phyloP scores from a whole-genome alignment of 2,888 invertebrate species.

The Lamellibrachia satsuma region DNA sequence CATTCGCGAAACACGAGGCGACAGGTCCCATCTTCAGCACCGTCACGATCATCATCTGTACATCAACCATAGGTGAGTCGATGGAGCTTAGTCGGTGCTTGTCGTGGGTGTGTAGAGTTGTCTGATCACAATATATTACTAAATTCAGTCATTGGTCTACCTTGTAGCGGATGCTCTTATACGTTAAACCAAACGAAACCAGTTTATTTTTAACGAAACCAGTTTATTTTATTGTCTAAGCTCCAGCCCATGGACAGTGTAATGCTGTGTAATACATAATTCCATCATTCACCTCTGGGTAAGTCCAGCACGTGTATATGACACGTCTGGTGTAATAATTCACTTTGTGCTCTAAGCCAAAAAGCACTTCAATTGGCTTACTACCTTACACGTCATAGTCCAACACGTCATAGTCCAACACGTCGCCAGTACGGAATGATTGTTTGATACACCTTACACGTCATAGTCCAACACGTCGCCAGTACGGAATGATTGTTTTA shows the following conservation, averaged over 20 bases:
- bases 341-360: too few species aligned
- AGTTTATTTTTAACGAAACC: neutral
- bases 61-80: constrained; percentile 41
- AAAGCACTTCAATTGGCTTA: too few species aligned
- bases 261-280: too few species aligned
- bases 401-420: too few species aligned
- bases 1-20: constrained; percentile 27
- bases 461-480: too few species aligned
- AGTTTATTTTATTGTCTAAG: neutral
- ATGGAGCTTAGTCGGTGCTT: neutral
- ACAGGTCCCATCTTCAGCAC: constrained; percentile 49
- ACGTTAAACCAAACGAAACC: neutral
- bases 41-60: constrained; percentile 54
- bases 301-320: too few species aligned
- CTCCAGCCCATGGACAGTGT: neutral
- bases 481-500: too few species aligned
- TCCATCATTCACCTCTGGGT: too few species aligned
- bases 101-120: neutral
- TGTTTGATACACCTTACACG: too few species aligned
- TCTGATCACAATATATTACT: neutral
- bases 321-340: too few species aligned
- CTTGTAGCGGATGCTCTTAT: neutral
- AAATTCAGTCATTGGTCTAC: neutral
- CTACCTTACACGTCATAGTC: too few species aligned
- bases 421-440: too few species aligned